Percentiles rank a stretch among this genome's conserved stretches.
phyloP scores from a whole-genome alignment of 2,113 vertebrate genomes.

The Leiothrix lutea region DNA sequence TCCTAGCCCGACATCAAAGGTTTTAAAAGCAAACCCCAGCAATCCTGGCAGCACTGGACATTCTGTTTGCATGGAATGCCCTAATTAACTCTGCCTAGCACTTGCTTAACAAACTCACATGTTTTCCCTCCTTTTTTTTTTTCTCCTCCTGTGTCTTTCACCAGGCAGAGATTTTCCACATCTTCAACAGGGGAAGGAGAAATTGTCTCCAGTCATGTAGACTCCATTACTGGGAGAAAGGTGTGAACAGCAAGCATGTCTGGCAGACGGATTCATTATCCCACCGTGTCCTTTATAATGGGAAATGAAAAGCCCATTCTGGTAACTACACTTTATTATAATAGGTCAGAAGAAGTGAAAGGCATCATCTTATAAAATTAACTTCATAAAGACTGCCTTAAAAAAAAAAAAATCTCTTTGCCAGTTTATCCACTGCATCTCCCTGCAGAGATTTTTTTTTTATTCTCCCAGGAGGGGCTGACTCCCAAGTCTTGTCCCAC shows the following conservation, averaged over 20 bases:
- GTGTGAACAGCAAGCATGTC: conserved; percentile 62
- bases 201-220: conserved; percentile 61
- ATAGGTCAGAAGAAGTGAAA: conserved; percentile 66
- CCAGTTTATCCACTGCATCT: conserved; percentile 16
- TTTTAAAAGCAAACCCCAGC: neutral
- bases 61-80: neutral
- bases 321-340: conserved; percentile 67
- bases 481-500: neutral
- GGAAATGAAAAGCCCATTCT: conserved; percentile 70
- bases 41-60: neutral
- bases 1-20: neutral
- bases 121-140: neutral
- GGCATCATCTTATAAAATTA: conserved; percentile 65
- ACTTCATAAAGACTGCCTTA: conserved; percentile 60
- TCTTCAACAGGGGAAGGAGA: conserved; percentile 27
- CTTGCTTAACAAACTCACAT: neutral
- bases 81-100: conserved; percentile 14
- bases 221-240: conserved; percentile 62
- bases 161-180: conserved; percentile 12
- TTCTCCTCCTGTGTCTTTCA: neutral
- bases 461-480: neutral
- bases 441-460: neutral
- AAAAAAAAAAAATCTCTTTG: neutral
- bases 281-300: conserved; percentile 55
- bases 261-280: conserved; percentile 65